Evolutionary conservation across 2,888 invertebrate genomes (phyloP), one percentile per base, ranked within the genome.

Genomic region (Ptychoptera contaminata): DNA sequence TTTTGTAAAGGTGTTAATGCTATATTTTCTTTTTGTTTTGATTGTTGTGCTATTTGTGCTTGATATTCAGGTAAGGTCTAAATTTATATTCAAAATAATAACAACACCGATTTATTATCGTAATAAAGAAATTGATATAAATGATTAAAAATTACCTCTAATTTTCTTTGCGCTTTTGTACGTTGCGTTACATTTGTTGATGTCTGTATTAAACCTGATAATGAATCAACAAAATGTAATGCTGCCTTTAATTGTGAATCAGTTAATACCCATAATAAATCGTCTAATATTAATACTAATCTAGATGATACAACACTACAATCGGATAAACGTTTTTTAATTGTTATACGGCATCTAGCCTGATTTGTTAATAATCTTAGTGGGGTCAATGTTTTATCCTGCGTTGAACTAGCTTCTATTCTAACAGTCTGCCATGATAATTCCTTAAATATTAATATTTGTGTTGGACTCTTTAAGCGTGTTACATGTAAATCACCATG

Each of bases 381-480:
- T 0, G 98, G 97, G 1, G 93, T 91, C 44, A 91, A 67, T 49
- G 77, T 76, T 54, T 72, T 72, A 59, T 82, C 81, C 58, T 75
- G 74, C 41, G 81, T 81, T 47, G 90, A 87, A 57, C 80, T 84
- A 10, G 96, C 96, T 67, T 97, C 96, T 58, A 97, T 86, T 50
- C 94, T 74, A 15, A 97, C 80, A 42, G 91, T 90, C 67, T 97
- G 94, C 97, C 98, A 98, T 60, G 88, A 86, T 44, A 97, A 68
- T 68, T 92, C 88, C 73, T 98, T 98, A 68, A 97, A 98, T 59
- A 97, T 85, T 57, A 94, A 87, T 37, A 90, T 90, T 50, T 82
- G 79, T 50, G 82, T 79, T 2, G 83, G 76, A 58, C 94, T 92
- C 67, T 93, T 90, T 52, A 98, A 74, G 56, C 94, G 77, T 41